Evolutionary conservation across 1,140 invertebrate species (phyloP).

Genomic region (Drosophila bocki): DNA sequence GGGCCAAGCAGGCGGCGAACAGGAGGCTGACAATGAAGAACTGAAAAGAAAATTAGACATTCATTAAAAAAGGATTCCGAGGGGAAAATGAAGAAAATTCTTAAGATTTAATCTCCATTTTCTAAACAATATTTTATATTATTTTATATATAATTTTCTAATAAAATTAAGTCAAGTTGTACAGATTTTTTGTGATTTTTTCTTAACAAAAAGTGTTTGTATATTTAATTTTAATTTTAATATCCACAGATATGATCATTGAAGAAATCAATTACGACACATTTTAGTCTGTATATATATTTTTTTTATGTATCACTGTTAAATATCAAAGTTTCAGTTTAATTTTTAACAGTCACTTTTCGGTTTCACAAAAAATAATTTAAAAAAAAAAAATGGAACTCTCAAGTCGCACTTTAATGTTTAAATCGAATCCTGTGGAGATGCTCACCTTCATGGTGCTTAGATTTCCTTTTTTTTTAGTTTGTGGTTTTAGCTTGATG

Average conservation of each 20-base stretch:
- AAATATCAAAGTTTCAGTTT: not conserved
- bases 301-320: not conserved
- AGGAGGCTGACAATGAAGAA: slow-evolving; percentile 64
- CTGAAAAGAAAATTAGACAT: slow-evolving; percentile 24
- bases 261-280: too few relatives aligned
- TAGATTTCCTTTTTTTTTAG: slow-evolving; percentile 10
- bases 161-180: not conserved
- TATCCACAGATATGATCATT: not conserved
- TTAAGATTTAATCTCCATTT: not conserved
- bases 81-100: not conserved
- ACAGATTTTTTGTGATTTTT: not conserved
- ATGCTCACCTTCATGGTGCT: slow-evolving; percentile 71
- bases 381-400: not conserved
- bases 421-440: not conserved
- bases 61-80: too few relatives aligned
- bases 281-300: not conserved
- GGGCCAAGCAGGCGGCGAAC: slow-evolving; percentile 62
- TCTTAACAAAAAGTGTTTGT: not conserved
- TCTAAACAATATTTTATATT: not conserved
- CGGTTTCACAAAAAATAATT: not conserved
- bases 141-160: too few relatives aligned
- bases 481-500: slow-evolving; percentile 25
- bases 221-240: too few relatives aligned
- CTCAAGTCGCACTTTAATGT: not conserved
- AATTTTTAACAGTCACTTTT: not conserved